phyloP scores from a whole-genome alignment of 92 coral and sea anemone species.

The Muricea muricata region DNA sequence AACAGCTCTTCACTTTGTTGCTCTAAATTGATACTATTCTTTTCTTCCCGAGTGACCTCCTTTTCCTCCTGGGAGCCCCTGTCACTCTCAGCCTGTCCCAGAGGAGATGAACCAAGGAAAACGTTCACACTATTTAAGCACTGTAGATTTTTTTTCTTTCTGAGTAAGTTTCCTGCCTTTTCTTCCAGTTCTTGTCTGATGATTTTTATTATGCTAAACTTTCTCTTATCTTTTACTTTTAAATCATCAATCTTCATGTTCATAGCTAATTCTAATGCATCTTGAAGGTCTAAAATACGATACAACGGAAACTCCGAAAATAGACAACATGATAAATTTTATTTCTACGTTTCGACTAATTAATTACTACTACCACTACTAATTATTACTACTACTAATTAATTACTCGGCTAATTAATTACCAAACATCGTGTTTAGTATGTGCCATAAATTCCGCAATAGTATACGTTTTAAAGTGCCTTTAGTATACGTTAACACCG shows the following conservation, averaged over 20 bases:
- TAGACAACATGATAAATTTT: neutral
- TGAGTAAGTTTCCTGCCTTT: neutral
- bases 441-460: neutral
- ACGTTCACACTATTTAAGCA: neutral
- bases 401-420: neutral
- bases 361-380: too few species aligned
- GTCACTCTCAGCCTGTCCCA: neutral
- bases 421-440: neutral
- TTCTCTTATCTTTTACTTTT: neutral
- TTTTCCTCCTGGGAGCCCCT: too few species aligned
- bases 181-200: neutral
- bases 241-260: neutral
- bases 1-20: neutral
- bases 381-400: neutral
- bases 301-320: neutral
- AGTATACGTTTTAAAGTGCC: neutral
- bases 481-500: neutral
- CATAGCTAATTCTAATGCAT: neutral
- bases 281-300: neutral
- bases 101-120: neutral
- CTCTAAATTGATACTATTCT: neutral
- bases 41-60: neutral
- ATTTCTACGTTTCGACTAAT: neutral
- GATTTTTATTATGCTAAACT: neutral
- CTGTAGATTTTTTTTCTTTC: neutral